Conservation (phyloP, 2,888 invertebrate species). For the Lysandra bellargus region DNA sequence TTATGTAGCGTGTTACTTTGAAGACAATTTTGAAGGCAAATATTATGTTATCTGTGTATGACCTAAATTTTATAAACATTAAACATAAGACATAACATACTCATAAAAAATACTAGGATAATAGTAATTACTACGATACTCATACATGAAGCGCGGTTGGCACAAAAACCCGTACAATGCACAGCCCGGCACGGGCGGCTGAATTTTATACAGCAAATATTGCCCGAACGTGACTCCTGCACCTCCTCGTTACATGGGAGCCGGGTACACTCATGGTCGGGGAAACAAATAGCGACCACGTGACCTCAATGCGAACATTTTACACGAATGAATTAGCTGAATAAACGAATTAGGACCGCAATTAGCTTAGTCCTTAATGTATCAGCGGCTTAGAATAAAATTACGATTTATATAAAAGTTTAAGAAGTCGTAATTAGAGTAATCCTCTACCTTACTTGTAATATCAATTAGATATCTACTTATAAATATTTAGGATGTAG, state of each 20-base stretch:
- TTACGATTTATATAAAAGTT: background rate
- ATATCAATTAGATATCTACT: background rate
- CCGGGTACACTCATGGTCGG: slow-evolving; percentile 33
- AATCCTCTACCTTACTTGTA: background rate
- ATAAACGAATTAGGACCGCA: background rate
- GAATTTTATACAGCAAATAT: slow-evolving; percentile 72
- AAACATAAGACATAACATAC: background rate
- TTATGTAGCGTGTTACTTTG: too few species aligned
- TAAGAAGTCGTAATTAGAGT: background rate
- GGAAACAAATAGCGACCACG: slow-evolving; percentile 37
- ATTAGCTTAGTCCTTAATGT: background rate
- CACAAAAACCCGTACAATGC: slow-evolving; percentile 43
- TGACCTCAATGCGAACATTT: slow-evolving; percentile 32
- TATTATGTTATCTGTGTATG: too few species aligned
- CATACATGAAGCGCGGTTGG: slow-evolving; percentile 20
- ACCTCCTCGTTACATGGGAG: slow-evolving; percentile 37
- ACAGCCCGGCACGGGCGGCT: slow-evolving; percentile 56
- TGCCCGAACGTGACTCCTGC: slow-evolving; percentile 69
- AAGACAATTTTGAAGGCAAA: too few species aligned
- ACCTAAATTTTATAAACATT: too few species aligned
- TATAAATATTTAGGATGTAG: too few species aligned
- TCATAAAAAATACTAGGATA: background rate
- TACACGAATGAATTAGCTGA: slow-evolving; percentile 11
- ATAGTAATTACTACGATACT: background rate
- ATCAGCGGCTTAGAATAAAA: background rate